A percentile compares a stretch with the other conserved stretches of the same genome.
These are phyloP conservation scores for Glaucidium brasilianum DNA, from an alignment of 2,113 vertebrate genomes.

Conservation along the genomic window DNA sequence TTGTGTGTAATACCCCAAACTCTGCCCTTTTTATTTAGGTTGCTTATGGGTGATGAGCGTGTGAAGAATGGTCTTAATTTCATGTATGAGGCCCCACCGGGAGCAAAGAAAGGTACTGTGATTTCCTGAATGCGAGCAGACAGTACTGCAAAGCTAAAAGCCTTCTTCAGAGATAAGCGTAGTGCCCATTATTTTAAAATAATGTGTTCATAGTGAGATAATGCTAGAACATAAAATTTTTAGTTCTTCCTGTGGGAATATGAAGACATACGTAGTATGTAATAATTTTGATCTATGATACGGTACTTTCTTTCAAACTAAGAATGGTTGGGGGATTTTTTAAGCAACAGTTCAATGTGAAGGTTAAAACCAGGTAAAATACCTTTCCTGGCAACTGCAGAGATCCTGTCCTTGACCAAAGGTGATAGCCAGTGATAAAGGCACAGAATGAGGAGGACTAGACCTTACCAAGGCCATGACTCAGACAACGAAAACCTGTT, in stretches of 20 bases:
- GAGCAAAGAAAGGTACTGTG: slow-evolving; percentile 91
- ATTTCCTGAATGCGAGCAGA: background rate
- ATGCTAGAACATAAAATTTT: background rate
- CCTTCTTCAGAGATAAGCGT: background rate
- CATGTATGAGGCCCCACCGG: slow-evolving; percentile 98
- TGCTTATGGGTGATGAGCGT: slow-evolving; percentile 97
- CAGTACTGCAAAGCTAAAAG: background rate
- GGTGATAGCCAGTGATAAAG: background rate
- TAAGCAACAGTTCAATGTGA: background rate
- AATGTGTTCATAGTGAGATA: background rate
- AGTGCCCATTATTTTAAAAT: background rate
- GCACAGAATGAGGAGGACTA: background rate
- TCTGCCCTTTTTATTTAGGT: slow-evolving; percentile 65
- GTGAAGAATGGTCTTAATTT: slow-evolving; percentile 99
- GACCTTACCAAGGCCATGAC: background rate
- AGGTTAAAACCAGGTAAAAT: background rate
- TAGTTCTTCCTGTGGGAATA: background rate
- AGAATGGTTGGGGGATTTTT: background rate
- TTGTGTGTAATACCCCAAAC: background rate
- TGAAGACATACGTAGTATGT: background rate
- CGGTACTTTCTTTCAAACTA: background rate
- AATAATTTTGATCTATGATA: background rate
- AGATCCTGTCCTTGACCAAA: background rate
- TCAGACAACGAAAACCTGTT: background rate
- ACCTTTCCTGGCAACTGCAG: background rate